Evolutionary conservation across 2,797 vertebrate genomes (phyloP).

Genomic region (Oophaga sylvatica): DNA sequence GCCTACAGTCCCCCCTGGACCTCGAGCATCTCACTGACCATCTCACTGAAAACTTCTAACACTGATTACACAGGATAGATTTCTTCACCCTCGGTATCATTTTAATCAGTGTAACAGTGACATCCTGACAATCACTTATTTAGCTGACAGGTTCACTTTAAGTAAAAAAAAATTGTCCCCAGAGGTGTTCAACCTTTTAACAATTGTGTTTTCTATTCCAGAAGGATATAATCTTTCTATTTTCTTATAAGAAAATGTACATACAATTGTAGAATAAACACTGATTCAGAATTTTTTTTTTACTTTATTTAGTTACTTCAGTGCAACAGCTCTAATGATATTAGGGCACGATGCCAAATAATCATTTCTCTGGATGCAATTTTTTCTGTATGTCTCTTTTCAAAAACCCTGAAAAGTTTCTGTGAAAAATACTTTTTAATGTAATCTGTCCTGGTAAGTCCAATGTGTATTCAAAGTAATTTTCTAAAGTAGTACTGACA

Average conservation of each 20-base stretch:
- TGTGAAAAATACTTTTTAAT: slow-evolving; percentile 9
- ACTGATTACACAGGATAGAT: no score
- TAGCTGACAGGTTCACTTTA: no score
- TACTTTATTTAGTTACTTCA: neutral
- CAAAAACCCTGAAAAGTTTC: neutral
- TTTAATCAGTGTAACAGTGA: no score
- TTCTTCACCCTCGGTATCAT: no score
- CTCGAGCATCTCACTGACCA: no score
- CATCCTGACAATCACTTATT: no score
- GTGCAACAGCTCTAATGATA: neutral
- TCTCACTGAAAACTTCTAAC: no score
- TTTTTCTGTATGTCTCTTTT: neutral
- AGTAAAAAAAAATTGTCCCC: no score
- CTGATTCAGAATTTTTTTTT: neutral
- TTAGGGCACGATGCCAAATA: neutral
- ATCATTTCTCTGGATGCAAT: neutral
- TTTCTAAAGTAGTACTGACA: slow-evolving; percentile 3
- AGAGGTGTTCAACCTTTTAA: no score
- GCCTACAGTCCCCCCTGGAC: no score
- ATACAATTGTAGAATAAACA: neutral
- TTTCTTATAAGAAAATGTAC: neutral
- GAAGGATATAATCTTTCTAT: no score
- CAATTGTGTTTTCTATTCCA: no score
- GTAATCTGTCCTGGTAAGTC: neutral
- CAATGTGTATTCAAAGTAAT: neutral